Conservation (phyloP, 2,888 invertebrate genomes). For the Euproctis similis region DNA sequence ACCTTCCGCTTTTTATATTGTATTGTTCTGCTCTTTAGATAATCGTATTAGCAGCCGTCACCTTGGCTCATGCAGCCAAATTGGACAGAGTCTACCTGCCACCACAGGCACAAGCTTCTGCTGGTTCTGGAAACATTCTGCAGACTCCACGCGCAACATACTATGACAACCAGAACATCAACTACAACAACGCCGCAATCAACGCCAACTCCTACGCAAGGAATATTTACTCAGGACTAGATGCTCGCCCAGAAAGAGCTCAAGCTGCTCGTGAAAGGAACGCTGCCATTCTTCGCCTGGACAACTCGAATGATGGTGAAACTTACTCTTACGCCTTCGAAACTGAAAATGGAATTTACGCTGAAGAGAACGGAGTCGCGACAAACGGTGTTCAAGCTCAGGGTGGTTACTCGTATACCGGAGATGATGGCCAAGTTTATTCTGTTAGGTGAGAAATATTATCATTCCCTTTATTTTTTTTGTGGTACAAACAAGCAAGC, state of each 20-base stretch:
- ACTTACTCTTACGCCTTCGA: conserved; percentile 55
- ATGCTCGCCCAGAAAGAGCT: conserved; percentile 44
- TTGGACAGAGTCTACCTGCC: conserved; percentile 59
- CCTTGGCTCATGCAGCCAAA: conserved; percentile 49
- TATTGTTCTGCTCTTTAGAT: conserved; percentile 50
- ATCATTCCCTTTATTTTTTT: too few species aligned
- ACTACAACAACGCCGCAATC: conserved; percentile 3
- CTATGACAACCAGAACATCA: conserved; percentile 7
- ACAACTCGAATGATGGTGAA: conserved; percentile 55
- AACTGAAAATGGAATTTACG: conserved; percentile 62
- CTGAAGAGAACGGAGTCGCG: conserved; percentile 59
- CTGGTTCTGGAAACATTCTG: conserved; percentile 18
- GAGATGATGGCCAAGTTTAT: conserved; percentile 63
- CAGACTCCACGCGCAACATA: conserved; percentile 22
- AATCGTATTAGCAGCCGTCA: conserved; percentile 41
- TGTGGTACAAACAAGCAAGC: too few species aligned
- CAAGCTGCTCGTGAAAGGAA: conserved; percentile 55
- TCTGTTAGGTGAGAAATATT: conserved; percentile 48
- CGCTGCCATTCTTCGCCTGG: conserved; percentile 57
- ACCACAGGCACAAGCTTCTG: conserved; percentile 35
- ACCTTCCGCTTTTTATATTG: too few species aligned
- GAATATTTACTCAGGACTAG: conserved; percentile 21
- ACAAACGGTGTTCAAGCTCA: conserved; percentile 61
- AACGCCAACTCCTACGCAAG: conserved; percentile 49
- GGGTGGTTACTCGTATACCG: conserved; percentile 60